Evolutionary conservation across 1,140 invertebrate species (phyloP).

Genomic region (Orchesella cincta): DNA sequence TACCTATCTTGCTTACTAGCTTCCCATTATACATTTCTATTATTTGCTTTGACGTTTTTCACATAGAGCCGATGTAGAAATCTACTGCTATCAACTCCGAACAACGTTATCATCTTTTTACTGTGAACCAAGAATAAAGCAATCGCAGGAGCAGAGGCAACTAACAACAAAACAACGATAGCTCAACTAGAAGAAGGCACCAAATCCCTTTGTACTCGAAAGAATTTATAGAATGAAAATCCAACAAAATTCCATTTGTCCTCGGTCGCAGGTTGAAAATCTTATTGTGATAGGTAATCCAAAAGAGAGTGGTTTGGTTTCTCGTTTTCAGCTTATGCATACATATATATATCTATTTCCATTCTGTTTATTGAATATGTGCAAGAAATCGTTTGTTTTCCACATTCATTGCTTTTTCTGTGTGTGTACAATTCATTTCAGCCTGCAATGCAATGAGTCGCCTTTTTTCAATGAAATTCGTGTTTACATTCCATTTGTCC

Average conservation of each 20-base stretch:
- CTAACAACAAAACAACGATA: not conserved
- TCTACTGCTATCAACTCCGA: not conserved
- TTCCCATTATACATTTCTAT: not conserved
- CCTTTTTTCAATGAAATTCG: not conserved
- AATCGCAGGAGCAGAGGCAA: not conserved
- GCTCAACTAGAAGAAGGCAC: not conserved
- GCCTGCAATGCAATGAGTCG: too few species aligned
- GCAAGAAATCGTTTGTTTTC: too few species aligned
- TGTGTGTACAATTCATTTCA: too few species aligned
- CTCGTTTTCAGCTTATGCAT: not conserved
- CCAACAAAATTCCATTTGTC: not conserved
- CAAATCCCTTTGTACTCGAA: not conserved
- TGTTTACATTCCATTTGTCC: not conserved
- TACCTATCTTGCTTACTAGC: not conserved
- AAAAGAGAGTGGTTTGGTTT: not conserved
- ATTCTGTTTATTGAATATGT: too few species aligned
- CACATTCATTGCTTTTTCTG: too few species aligned
- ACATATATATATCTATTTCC: too few species aligned
- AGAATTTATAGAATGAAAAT: not conserved
- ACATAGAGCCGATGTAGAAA: not conserved
- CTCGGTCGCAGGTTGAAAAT: not conserved
- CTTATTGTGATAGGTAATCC: constrained; percentile 5
- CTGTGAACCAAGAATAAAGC: not conserved
- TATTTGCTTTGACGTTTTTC: constrained; percentile 16
- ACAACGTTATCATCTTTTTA: constrained; percentile 1